Base-by-base conservation (phyloP, 2,113 vertebrate species). In the Hippolais icterina region DNA sequence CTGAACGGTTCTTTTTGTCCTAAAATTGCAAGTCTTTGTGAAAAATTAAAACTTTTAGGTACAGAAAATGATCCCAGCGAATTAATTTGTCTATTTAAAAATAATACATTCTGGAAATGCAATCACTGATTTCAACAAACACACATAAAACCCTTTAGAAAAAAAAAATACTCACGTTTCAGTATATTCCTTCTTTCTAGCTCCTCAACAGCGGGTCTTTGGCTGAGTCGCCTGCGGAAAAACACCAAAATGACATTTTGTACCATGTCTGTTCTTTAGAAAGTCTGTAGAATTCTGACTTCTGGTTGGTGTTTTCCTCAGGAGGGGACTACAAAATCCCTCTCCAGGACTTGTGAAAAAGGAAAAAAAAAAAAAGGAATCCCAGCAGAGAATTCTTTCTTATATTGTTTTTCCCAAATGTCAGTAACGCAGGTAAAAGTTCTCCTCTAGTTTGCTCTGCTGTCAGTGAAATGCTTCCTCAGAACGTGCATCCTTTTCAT, bases 211-310 rank as follows among this genome's bases (percentile, higher is more conserved):
- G 99, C 99, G 13, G 99, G 99, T 96, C 99, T 98, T 97, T 99
- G 99, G 98, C 99, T 99, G 97, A 99, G 98, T 96, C 99, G 98
- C 98, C 99, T 99, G 98, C 99, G 99, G 97, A 99, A 99, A 98
- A 99, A 99, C 97, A 99, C 98, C 94, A 99, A 96, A 96, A 99
- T 99, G 94, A 99, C 98, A 95, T 99, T 99, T 97, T 99, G 99
- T 97, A 99, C 99, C 99, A 99, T 99, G 96, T 63, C 70, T 86
- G 81, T 59, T 76, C 91, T 92, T 83, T 79, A 77, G n/a, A 60
- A 94, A 94, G 96, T 83, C 94, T 81, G 80, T 77, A 75, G 64
- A 89, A 31, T 56, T 76, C 85, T 83, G 44, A 93, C 71, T 85
- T 83, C 52, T 91, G 59, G 65, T 50, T 81, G 56, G 95, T 85